These are phyloP conservation scores for Haliaeetus leucogaster DNA, from an alignment of 2,113 vertebrate genomes.

Conservation along the genomic window DNA sequence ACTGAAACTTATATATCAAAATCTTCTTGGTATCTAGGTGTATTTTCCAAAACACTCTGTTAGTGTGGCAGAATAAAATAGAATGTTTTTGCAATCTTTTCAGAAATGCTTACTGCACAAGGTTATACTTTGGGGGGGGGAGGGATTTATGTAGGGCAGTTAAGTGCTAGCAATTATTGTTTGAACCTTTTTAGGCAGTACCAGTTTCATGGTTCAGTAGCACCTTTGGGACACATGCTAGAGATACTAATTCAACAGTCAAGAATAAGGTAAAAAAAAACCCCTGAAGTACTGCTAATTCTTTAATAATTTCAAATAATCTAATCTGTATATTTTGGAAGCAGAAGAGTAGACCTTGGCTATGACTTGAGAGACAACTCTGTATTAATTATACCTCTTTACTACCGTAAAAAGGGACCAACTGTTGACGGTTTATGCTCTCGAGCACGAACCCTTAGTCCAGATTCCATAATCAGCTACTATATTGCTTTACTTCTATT, in stretches of 20 bases:
- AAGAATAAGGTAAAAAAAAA: background rate
- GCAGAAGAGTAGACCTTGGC: background rate
- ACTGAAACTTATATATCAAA: fast-evolving
- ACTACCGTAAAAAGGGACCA: background rate
- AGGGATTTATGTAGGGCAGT: background rate
- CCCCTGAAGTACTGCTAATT: background rate
- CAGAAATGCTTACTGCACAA: background rate
- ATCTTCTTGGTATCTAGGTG: background rate
- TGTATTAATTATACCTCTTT: background rate
- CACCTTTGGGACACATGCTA: background rate
- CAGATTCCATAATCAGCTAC: background rate
- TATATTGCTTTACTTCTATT: background rate
- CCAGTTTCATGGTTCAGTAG: background rate
- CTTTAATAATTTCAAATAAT: background rate
- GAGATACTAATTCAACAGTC: background rate
- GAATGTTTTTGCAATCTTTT: background rate
- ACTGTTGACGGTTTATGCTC: background rate
- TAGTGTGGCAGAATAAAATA: background rate
- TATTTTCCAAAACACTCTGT: background rate
- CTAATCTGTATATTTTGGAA: background rate
- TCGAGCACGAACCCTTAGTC: background rate
- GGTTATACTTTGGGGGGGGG: background rate
- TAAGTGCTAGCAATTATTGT: background rate
- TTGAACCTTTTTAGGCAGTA: background rate
- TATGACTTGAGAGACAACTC: background rate